These are phyloP conservation scores for Tetranychus cinnabarinus DNA, from an alignment of 1,140 invertebrate species.

Conservation along the genomic window DNA sequence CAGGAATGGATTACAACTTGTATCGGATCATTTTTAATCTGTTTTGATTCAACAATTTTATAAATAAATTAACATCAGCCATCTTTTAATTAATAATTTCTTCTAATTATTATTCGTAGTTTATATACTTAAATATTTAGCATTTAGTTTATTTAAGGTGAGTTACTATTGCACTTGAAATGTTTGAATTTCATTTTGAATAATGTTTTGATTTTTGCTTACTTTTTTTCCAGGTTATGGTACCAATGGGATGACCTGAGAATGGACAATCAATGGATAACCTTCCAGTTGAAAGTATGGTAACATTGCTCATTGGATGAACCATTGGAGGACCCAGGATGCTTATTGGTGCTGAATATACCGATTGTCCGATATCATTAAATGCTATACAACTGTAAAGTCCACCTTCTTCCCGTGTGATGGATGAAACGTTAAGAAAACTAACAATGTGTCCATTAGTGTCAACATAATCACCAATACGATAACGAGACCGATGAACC, in stretches of 20 bases:
- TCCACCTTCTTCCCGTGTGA: slow-evolving; percentile 8
- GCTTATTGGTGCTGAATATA: slow-evolving; percentile 15
- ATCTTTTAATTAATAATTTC: too few species aligned
- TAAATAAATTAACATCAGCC: too few species aligned
- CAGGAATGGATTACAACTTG: too few species aligned
- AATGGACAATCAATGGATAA: slow-evolving; percentile 19
- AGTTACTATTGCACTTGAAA: background rate
- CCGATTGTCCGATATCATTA: slow-evolving; percentile 6
- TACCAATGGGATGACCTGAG: slow-evolving; percentile 16
- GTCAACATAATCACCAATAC: slow-evolving; percentile 17
- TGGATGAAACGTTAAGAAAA: slow-evolving; percentile 25
- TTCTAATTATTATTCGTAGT: too few species aligned
- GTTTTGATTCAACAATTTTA: too few species aligned
- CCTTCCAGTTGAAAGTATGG: slow-evolving; percentile 23
- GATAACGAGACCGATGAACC: background rate
- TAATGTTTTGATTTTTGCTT: background rate
- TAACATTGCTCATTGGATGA: slow-evolving; percentile 22
- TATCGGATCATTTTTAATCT: too few species aligned
- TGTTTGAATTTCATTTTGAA: background rate
- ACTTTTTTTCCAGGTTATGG: slow-evolving; percentile 27
- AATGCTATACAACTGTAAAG: background rate
- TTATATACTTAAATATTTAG: too few species aligned
- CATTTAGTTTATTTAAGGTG: too few species aligned
- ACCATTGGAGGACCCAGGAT: slow-evolving; percentile 22
- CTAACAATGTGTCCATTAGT: slow-evolving; percentile 19